Conservation (phyloP, 1,140 invertebrate species). For the Archivesica marissinica region DNA sequence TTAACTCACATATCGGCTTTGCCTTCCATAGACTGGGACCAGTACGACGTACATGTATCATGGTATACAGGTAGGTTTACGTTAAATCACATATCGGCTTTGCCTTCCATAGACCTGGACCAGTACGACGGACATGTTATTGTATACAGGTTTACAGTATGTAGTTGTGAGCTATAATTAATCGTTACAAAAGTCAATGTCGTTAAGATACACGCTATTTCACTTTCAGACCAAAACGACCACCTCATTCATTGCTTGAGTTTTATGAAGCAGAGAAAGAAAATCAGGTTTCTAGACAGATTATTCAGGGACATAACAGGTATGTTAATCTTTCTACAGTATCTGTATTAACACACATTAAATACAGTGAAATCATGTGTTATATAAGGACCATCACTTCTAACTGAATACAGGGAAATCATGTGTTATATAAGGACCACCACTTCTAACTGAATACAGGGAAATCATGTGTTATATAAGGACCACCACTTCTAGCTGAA, state of each 20-base stretch:
- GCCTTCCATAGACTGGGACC: conserved; percentile 92
- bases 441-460: too few species aligned
- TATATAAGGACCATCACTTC: too few species aligned
- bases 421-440: too few species aligned
- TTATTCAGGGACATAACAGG: conserved; percentile 81
- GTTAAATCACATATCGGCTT: conserved; percentile 88
- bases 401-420: too few species aligned
- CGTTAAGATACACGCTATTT: too few species aligned
- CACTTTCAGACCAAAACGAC: conserved; percentile 77
- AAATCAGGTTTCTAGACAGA: conserved; percentile 71
- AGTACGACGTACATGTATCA: conserved; percentile 91
- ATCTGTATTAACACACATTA: too few species aligned
- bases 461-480: too few species aligned
- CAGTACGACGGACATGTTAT: conserved; percentile 94
- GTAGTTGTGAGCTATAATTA: too few species aligned
- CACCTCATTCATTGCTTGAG: conserved; percentile 71
- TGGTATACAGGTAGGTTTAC: conserved; percentile 91
- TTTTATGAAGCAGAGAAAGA: conserved; percentile 79
- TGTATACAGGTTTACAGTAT: conserved; percentile 92
- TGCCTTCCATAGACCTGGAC: conserved; percentile 91
- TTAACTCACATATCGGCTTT: conserved; percentile 88
- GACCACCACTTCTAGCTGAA: too few species aligned
- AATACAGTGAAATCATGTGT: too few species aligned
- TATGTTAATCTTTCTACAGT: conserved; percentile 30
- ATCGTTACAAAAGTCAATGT: too few species aligned